phyloP scores from a whole-genome alignment of 2,113 vertebrate species.

The Heloderma charlesbogerti region DNA sequence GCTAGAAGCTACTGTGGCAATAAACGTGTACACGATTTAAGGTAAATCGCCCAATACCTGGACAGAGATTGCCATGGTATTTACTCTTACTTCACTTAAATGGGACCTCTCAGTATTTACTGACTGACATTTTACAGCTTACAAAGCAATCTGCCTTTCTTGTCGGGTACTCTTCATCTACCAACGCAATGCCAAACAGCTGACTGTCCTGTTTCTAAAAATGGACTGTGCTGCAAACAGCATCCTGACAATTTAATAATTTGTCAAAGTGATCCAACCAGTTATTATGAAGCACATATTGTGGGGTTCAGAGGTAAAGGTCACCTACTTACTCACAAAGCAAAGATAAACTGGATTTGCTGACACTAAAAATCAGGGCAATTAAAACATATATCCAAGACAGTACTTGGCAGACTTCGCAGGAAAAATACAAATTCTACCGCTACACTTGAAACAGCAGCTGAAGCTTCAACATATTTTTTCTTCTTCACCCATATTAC shows the following conservation, averaged over 20 bases:
- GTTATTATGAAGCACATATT: slow-evolving; percentile 72
- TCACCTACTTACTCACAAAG: slow-evolving; percentile 55
- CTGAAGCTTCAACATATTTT: neutral
- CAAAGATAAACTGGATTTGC: slow-evolving; percentile 61
- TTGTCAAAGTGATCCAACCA: slow-evolving; percentile 71
- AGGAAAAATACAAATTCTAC: slow-evolving; percentile 49
- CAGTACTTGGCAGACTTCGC: slow-evolving; percentile 37
- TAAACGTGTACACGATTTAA: slow-evolving; percentile 58
- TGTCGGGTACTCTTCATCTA: slow-evolving; percentile 58
- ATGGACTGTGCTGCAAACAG: slow-evolving; percentile 71
- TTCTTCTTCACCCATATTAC: neutral
- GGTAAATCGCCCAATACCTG: slow-evolving; percentile 57
- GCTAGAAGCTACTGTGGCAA: slow-evolving; percentile 18
- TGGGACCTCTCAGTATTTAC: slow-evolving; percentile 59
- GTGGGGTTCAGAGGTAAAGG: slow-evolving; percentile 75
- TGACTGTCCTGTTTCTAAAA: slow-evolving; percentile 79
- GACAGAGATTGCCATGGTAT: slow-evolving; percentile 61
- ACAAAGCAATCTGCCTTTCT: slow-evolving; percentile 70
- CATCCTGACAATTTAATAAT: slow-evolving; percentile 77
- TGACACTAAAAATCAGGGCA: slow-evolving; percentile 67
- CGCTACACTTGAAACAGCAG: neutral
- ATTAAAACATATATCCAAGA: slow-evolving; percentile 54
- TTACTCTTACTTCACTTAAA: slow-evolving; percentile 68
- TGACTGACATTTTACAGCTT: slow-evolving; percentile 75
- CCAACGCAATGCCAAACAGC: slow-evolving; percentile 68